A percentile compares a stretch with the other conserved stretches of the same genome.
Evolutionary conservation across 2,113 vertebrate genomes (phyloP).

Genomic region (Oenanthe oenanthe): DNA sequence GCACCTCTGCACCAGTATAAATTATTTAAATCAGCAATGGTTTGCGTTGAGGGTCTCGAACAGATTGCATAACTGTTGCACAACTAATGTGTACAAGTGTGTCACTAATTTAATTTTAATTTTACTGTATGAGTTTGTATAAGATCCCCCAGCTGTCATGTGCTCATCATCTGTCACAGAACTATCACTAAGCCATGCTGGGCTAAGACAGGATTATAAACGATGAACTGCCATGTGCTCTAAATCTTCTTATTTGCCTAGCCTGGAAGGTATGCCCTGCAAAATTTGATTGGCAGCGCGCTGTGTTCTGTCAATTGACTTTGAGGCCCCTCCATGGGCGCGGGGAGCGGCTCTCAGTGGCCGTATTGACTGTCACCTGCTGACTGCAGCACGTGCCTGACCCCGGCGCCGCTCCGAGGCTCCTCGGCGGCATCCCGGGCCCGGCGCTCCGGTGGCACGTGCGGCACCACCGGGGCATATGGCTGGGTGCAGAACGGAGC

Average conservation of each 20-base stretch:
- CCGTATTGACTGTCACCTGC: slow-evolving; percentile 76
- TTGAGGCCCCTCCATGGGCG: slow-evolving; percentile 65
- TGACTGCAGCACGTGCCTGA: slow-evolving; percentile 77
- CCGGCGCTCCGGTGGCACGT: slow-evolving; percentile 77
- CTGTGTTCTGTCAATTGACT: slow-evolving; percentile 73
- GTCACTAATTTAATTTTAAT: slow-evolving; percentile 87
- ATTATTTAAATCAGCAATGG: slow-evolving; percentile 49
- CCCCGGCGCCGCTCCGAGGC: slow-evolving; percentile 63
- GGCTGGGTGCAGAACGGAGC: slow-evolving; percentile 71
- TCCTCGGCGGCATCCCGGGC: slow-evolving; percentile 26
- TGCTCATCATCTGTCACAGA: slow-evolving; percentile 83
- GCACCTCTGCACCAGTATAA: not conserved
- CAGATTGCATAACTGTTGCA: slow-evolving; percentile 84
- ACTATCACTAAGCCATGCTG: slow-evolving; percentile 84
- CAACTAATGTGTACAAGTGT: slow-evolving; percentile 82
- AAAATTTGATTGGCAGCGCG: slow-evolving; percentile 80
- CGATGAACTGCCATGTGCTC: slow-evolving; percentile 84
- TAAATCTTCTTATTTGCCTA: slow-evolving; percentile 88
- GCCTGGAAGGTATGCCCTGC: slow-evolving; percentile 82
- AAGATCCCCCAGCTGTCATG: slow-evolving; percentile 85
- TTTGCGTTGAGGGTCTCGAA: slow-evolving; percentile 50
- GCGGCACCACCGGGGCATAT: slow-evolving; percentile 77
- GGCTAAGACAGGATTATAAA: slow-evolving; percentile 90
- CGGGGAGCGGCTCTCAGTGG: slow-evolving; percentile 56
- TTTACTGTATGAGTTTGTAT: slow-evolving; percentile 79